phyloP scores from a whole-genome alignment of 2,888 invertebrate genomes.

The Nebria brevicollis region DNA sequence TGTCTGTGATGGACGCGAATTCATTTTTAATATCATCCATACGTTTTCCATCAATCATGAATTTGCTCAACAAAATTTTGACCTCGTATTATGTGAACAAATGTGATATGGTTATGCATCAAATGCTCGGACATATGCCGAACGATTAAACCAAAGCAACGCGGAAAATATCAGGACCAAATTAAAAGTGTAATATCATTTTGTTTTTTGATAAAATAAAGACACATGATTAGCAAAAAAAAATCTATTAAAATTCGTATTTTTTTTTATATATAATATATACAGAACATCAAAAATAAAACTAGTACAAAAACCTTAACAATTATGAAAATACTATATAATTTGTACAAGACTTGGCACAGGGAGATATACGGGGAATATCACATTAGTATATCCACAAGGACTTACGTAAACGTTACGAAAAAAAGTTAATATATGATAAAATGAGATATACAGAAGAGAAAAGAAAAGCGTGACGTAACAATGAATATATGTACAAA shows the following conservation, averaged over 20 bases:
- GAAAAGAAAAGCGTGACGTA: conserved; percentile 13
- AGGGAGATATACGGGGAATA: conserved; percentile 55
- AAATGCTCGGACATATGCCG: conserved; percentile 40
- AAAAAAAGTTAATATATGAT: conserved; percentile 40
- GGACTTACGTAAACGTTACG: conserved; percentile 26
- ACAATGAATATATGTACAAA: conserved; percentile 34
- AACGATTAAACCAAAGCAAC: conserved; percentile 36
- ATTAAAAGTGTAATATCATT: conserved; percentile 41
- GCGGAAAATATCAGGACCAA: conserved; percentile 23
- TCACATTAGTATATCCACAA: conserved; percentile 53
- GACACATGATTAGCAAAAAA: conserved; percentile 27
- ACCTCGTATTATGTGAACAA: conserved; percentile 40
- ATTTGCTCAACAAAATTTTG: conserved; percentile 43
- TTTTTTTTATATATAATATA: conserved; percentile 48
- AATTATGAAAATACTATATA: conserved; percentile 45
- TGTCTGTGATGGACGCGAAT: conserved; percentile 44
- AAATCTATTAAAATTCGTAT: conserved; percentile 33
- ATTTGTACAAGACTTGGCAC: conserved; percentile 54
- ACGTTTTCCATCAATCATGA: conserved; percentile 37
- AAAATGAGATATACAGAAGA: conserved; percentile 34
- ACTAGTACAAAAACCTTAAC: conserved; percentile 39
- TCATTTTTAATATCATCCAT: conserved; percentile 41
- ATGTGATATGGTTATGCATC: conserved; percentile 43
- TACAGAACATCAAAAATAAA: conserved; percentile 57
- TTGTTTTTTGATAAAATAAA: conserved; percentile 22